Evolutionary conservation across 2,888 invertebrate species (phyloP).

Genomic region (Drosophila kambysellisi): DNA sequence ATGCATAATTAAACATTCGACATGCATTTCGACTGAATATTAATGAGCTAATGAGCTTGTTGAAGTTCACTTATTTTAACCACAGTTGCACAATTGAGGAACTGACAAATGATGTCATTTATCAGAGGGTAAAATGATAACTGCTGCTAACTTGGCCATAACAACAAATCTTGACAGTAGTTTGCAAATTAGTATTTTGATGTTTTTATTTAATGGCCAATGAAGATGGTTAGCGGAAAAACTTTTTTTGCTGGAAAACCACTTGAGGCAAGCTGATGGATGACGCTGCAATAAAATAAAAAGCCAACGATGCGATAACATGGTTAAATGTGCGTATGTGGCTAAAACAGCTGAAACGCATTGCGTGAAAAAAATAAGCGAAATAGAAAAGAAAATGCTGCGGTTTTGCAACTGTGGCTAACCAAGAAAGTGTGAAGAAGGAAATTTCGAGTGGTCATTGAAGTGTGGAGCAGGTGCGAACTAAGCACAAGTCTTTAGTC

Average conservation of each 20-base stretch:
- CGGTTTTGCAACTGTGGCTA: constrained; percentile 62
- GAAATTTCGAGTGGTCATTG: constrained; percentile 61
- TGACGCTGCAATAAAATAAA: constrained; percentile 69
- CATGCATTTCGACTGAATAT: constrained; percentile 24
- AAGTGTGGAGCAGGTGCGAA: constrained; percentile 42
- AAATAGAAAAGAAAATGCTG: constrained; percentile 46
- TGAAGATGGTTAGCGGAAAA: constrained; percentile 50
- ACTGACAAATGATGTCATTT: constrained; percentile 31
- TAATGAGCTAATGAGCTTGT: constrained; percentile 29
- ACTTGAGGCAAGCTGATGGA: constrained; percentile 55
- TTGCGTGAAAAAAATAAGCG: constrained; percentile 57
- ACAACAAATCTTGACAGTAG: constrained; percentile 1
- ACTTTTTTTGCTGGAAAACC: constrained; percentile 23
- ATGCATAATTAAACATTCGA: constrained; percentile 53
- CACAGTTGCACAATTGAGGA: constrained; percentile 24
- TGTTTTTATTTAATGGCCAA: constrained; percentile 35
- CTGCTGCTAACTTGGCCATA: not conserved
- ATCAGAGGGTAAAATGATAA: constrained; percentile 23
- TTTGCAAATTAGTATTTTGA: constrained; percentile 64
- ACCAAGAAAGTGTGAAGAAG: constrained; percentile 76
- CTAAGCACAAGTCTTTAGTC: constrained; percentile 22
- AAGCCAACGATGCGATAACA: constrained; percentile 71
- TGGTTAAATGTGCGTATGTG: constrained; percentile 59
- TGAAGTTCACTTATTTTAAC: constrained; percentile 22
- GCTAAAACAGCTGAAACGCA: constrained; percentile 36